Conservation (phyloP, 2,113 vertebrate species). For the Psephotus haematonotus region DNA sequence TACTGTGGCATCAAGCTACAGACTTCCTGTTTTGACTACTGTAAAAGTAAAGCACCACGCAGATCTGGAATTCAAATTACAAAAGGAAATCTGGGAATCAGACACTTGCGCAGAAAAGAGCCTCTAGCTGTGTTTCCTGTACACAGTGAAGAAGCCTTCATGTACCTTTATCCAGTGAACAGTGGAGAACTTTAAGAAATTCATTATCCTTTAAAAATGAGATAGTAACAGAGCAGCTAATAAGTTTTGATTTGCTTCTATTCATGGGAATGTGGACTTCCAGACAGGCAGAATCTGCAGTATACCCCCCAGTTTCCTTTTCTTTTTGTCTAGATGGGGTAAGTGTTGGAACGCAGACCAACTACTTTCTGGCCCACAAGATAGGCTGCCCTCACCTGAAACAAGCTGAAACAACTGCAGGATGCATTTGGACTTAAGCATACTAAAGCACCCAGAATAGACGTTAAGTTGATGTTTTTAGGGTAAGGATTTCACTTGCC, state of each 20-base stretch:
- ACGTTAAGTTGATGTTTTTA: background rate
- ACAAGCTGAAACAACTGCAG: background rate
- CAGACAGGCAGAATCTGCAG: background rate
- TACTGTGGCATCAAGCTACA: background rate
- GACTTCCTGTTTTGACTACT: background rate
- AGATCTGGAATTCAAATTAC: background rate
- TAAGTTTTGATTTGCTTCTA: background rate
- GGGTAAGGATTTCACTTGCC: background rate
- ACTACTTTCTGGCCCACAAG: background rate
- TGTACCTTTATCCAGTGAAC: background rate
- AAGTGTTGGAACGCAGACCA: background rate
- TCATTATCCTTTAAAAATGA: background rate
- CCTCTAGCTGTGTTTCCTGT: background rate
- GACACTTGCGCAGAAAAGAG: background rate
- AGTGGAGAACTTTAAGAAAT: background rate
- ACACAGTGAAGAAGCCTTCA: background rate
- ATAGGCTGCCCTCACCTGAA: background rate
- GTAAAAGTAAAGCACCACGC: background rate
- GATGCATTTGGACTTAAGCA: background rate
- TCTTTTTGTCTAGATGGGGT: background rate
- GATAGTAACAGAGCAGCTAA: background rate
- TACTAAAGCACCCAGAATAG: background rate
- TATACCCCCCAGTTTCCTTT: background rate
- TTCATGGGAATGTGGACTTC: background rate
- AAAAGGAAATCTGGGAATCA: background rate